Evolutionary conservation across 2,888 invertebrate genomes (phyloP), one percentile per base, ranked within the genome.

Genomic region (Acrobasis consociella): DNA sequence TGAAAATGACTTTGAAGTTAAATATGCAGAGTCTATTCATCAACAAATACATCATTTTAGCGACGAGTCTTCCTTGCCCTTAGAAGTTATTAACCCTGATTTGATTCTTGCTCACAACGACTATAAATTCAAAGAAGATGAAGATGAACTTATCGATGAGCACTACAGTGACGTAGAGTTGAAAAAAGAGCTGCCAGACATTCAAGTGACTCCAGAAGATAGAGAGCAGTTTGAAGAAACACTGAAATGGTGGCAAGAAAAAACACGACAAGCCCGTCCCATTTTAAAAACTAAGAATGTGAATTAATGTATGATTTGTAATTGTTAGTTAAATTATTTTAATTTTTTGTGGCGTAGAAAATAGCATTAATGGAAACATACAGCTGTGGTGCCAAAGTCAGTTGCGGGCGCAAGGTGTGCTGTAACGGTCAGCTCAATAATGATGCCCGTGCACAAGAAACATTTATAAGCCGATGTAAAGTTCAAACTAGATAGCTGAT

Each of bases 241-340:
- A 1, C 71, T 93, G 11, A 93, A 91, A 70, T 93, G 93, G 93
- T 93, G 93, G 93, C 91, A 93, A 69, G 90, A 92, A 69, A 92
- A 92, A 70, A 92, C 91, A 2, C 83, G 83, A 70, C 86, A 83
- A 76, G 78, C 81, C 15, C 85, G 85, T 68, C 76, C 82, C 11
- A 58, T 82, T 55, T 65, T 73, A 64, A 86, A 82, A 70, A 74
- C 61, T 62, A 77, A 74, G 42, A 76, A 65, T 55, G 73, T 66
- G 56, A 71, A 67, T 62, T 63, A 46, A 64, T 59, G 39, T 51
- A 62, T 59, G 69, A 66, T 67, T 67, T 67, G 70, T 62, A 62
- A 39, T 60, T 16, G 58, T 46, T 74, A 79, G 75, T 66, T 75
- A 70, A 69, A 70, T 75, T 67, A 70, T 74, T 81, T 82, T 81